Conservation (phyloP, 2,797 vertebrate genomes). For the Urophycis tenuis region DNA sequence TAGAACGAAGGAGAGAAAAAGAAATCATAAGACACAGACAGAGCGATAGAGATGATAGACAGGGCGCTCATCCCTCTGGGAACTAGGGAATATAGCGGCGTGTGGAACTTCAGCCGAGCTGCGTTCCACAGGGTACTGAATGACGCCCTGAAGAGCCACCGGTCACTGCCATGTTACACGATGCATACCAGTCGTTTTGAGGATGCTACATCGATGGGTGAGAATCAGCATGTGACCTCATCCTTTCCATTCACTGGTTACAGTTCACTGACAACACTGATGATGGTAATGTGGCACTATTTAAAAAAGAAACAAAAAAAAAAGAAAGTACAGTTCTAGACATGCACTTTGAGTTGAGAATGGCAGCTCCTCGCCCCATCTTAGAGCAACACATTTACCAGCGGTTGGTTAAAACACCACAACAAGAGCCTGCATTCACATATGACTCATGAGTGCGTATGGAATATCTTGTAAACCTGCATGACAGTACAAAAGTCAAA, state of each 20-base stretch:
- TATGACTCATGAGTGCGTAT: constrained; percentile 55
- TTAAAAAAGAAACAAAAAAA: not conserved
- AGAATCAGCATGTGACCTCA: not conserved
- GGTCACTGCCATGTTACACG: constrained; percentile 15
- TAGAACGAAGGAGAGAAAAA: not conserved
- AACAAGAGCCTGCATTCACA: constrained; percentile 57
- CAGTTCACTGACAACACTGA: not conserved
- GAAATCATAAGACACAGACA: not conserved
- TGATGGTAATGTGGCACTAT: not conserved
- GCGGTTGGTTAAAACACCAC: constrained; percentile 47
- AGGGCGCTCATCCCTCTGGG: not conserved
- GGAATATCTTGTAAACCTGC: constrained; percentile 52
- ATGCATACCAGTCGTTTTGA: constrained; percentile 22
- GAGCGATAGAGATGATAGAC: not conserved
- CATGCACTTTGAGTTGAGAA: constrained; percentile 54
- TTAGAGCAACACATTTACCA: constrained; percentile 53
- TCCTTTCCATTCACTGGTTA: not conserved
- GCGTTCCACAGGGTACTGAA: constrained; percentile 25
- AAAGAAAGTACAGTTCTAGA: constrained; percentile 15
- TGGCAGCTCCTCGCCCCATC: constrained; percentile 31
- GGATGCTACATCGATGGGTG: not conserved
- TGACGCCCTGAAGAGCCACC: constrained; percentile 21
- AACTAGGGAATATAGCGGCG: not conserved
- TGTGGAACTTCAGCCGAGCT: constrained; percentile 13
- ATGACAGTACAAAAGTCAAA: constrained; percentile 52